Base-by-base conservation (phyloP, 2,888 invertebrate genomes). In the Agrypnus murinus region DNA sequence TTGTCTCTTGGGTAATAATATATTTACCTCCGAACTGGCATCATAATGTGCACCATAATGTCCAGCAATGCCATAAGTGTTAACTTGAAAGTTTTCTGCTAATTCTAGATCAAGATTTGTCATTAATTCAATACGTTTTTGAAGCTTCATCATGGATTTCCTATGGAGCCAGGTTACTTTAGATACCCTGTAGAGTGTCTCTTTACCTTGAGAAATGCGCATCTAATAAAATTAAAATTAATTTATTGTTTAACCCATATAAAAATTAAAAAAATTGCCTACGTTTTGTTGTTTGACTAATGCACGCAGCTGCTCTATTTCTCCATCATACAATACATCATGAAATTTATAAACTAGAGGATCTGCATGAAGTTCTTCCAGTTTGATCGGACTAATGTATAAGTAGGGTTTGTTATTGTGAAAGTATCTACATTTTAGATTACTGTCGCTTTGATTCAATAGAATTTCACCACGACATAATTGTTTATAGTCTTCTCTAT, bases 41-140 rank as follows among this genome's bases (percentile, higher is more conserved):
- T 95, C 99, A 86, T 92, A 99, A 86, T 99, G 99, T n/a, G 99
- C 98, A 82, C 98, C 98, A 84, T 99, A 99, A 84, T 99, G 99
- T 0, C 99, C 99, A 2, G 98, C 99, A 76, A 99, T 95, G 17
- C 99, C 99, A 85, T 99, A 99, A 87, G 99, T 99, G 73, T 97
- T 98, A 58, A 99, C 96, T 87, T 99, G 99, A 76, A 99, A 87
- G 82, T 99, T 98, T 85, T 99, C 99, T 0, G 99, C 98, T 0
- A 97, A 94, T 8, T 87, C 87, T 88, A 97, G 91, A 57, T 91
- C 92, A 72, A 99, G 87, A 9, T 95, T 95, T 1, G 97, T 96
- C 90, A 98, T 92, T 82, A 94, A 92, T 58, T 91, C 90, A 1
- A 97, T 93, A 58, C 98, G 90, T 32, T 2, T 9, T 2, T 31